phyloP scores from a whole-genome alignment of 2,113 vertebrate genomes.

The Hippocampus comes region DNA sequence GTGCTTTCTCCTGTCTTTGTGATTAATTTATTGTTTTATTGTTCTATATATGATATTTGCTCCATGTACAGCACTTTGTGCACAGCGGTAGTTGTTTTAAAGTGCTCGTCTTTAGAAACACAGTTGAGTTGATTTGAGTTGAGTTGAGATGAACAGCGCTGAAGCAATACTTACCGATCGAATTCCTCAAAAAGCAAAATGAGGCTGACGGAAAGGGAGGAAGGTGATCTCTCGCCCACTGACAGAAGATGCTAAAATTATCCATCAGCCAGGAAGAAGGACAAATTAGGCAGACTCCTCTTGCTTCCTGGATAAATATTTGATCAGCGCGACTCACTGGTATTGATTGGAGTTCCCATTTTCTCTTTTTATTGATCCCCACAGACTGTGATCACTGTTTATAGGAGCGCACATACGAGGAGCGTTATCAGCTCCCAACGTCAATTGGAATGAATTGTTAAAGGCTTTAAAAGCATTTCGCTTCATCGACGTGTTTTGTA shows the following conservation, averaged over 20 bases:
- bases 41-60: no score
- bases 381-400: conserved; percentile 59
- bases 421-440: conserved; percentile 27
- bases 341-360: conserved; percentile 73
- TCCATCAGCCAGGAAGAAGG: conserved; percentile 2
- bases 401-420: conserved; percentile 20
- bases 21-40: no score
- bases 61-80: no score
- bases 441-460: conserved; percentile 41
- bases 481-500: conserved; percentile 30
- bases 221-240: neutral
- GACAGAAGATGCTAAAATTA: conserved; percentile 8
- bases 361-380: conserved; percentile 43
- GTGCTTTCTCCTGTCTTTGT: no score
- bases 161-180: neutral
- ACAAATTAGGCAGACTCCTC: conserved; percentile 18
- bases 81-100: no score
- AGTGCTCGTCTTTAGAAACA: no score
- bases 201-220: no score
- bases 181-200: neutral
- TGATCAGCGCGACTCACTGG: conserved; percentile 77
- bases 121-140: no score
- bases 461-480: conserved; percentile 26
- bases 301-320: conserved; percentile 82
- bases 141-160: neutral